Evolutionary conservation across 1,140 invertebrate species (phyloP), one percentile per base, ranked within the genome.

Genomic region (Belonocnema kinseyi): DNA sequence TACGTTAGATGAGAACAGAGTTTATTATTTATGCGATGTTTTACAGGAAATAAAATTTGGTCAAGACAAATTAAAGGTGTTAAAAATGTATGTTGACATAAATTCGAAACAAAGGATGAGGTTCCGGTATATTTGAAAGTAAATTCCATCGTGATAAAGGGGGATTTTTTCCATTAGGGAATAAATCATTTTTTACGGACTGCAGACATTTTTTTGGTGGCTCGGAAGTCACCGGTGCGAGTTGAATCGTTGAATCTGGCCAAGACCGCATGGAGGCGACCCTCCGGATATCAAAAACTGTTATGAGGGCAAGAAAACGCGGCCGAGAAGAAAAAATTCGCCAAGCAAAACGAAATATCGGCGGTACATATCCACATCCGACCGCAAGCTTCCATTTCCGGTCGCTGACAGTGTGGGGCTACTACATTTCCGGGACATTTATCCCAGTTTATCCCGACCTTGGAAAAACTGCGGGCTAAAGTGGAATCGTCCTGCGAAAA

Each of bases 321-420:
- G 77, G 66, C 72, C 21, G 77, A 75, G 78, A 78, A 40, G n/a
- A 85, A 90, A 89, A 89, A 91, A 88, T 85, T 85, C 77, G 81
- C 79, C 83, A 73, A 86, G 86, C 79, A 87, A 87, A 90, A 88
- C 84, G 87, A 89, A 90, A 90, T 91, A 85, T 83, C 82, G 70
- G 61, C 76, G 71, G 66, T 75, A 90, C 86, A 89, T 90, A 91
- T 92, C 90, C 88, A 85, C 89, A 91, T 92, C 91, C 91, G 90
- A 91, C 87, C 91, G 86, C 91, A 88, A 92, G 89, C 89, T 92
- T 93, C 91, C 87, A 93, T 93, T 93, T 93, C 92, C 92, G 92
- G 86, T 89, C 80, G 81, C 87, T 87, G 83, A 88, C 85, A 88
- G 88, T 88, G 87, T 83, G 85, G 83, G 87, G 75, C 79, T 74